Conservation (phyloP, 37 sponge, comb jelly and placozoan species). For the Sycon ciliatum region DNA sequence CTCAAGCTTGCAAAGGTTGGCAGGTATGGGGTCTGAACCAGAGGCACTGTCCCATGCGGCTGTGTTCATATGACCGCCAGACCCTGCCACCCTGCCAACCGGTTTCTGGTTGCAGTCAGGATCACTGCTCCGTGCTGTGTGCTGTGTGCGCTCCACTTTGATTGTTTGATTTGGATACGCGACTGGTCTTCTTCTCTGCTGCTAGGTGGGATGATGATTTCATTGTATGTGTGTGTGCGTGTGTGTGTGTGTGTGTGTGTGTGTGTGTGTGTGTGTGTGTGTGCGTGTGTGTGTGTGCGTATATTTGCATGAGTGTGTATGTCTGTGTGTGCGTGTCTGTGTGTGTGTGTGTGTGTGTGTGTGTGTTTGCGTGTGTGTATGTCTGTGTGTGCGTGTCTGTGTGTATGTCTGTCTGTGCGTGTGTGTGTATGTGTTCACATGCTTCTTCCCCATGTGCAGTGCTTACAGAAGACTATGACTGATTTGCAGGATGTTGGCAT, state of each 20-base stretch:
- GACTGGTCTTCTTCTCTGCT: not conserved
- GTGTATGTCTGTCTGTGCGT: constrained; percentile 20
- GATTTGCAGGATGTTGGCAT: constrained; percentile 43
- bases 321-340: constrained; percentile 20
- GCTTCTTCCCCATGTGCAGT: too few relatives aligned
- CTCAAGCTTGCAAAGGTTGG: too few relatives aligned
- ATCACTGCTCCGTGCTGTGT: too few relatives aligned
- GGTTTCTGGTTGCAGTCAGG: too few relatives aligned
- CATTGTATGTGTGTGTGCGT: not conserved
- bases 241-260: constrained; percentile 25
- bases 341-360: constrained; percentile 14
- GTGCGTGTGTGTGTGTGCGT: constrained; percentile 22
- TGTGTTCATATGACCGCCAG: too few relatives aligned
- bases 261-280: constrained; percentile 29
- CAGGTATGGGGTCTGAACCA: too few relatives aligned
- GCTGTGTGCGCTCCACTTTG: too few relatives aligned
- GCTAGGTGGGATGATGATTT: too few relatives aligned
- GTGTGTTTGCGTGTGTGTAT: not conserved
- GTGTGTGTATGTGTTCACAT: constrained; percentile 14
- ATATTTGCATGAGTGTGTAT: constrained; percentile 12
- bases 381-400: constrained; percentile 20
- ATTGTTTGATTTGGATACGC: too few relatives aligned
- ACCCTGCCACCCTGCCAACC: too few relatives aligned
- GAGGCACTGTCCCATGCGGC: too few relatives aligned
- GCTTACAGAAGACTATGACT: not conserved